These are phyloP conservation scores for Balaenoptera acutorostrata DNA, from an alignment of 2,113 vertebrate genomes.

Conservation along the genomic window DNA sequence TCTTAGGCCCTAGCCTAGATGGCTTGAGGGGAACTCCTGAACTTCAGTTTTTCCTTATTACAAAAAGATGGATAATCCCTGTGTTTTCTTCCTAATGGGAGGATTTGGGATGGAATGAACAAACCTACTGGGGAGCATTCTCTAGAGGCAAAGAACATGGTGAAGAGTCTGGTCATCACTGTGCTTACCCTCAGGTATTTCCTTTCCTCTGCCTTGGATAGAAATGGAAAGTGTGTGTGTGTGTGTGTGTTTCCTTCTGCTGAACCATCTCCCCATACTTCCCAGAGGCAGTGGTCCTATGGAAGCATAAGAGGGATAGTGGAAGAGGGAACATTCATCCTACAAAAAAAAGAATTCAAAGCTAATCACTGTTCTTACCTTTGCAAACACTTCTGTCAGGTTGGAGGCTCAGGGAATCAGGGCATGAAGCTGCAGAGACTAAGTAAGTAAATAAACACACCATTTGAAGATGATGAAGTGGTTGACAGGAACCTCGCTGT, in stretches of 20 bases:
- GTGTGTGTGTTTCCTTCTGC: background rate
- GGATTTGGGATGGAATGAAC: constrained; percentile 35
- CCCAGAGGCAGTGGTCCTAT: background rate
- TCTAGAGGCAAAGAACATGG: background rate
- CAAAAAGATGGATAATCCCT: background rate
- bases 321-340: background rate
- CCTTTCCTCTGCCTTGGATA: background rate
- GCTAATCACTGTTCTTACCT: background rate
- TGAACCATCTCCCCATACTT: background rate
- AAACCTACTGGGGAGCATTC: background rate
- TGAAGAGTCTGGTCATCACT: too few species aligned
- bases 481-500: background rate
- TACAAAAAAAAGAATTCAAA: background rate
- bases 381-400: background rate
- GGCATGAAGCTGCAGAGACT: background rate
- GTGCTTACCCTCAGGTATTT: background rate
- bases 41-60: background rate
- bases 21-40: background rate
- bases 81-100: background rate
- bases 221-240: background rate
- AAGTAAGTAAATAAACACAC: background rate
- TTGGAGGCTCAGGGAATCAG: background rate
- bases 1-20: background rate
- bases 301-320: background rate
- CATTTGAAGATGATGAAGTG: background rate